phyloP scores from a whole-genome alignment of 1,140 invertebrate genomes.

The Atta colombica region DNA sequence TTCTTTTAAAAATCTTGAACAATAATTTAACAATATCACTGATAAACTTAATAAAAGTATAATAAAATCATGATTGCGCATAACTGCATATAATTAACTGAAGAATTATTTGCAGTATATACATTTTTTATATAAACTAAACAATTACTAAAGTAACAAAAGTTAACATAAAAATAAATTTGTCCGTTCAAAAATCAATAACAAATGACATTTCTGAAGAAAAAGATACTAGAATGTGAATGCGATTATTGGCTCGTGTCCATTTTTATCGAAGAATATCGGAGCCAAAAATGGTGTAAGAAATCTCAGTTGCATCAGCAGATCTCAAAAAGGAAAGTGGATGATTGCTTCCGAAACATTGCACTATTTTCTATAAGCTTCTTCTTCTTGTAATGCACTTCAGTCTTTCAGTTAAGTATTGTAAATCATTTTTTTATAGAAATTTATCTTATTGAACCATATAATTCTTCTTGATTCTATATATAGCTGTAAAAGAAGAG shows the following conservation, averaged over 20 bases:
- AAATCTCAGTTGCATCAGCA: slow-evolving; percentile 64
- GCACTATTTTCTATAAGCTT: slow-evolving; percentile 63
- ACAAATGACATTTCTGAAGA: neutral
- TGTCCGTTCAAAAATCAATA: neutral
- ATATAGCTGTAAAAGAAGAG: neutral
- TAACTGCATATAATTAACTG: neutral
- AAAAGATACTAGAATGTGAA: slow-evolving; percentile 19
- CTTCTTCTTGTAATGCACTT: slow-evolving; percentile 26
- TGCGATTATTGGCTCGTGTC: slow-evolving; percentile 68
- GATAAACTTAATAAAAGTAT: neutral
- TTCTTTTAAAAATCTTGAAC: neutral
- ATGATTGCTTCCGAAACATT: slow-evolving; percentile 76
- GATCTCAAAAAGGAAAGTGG: slow-evolving; percentile 64
- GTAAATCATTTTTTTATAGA: neutral
- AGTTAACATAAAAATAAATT: slow-evolving; percentile 11
- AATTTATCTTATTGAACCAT: neutral
- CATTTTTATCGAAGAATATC: slow-evolving; percentile 63
- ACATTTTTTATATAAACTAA: neutral
- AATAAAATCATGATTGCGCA: neutral
- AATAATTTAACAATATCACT: neutral
- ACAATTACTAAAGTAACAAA: neutral
- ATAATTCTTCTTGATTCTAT: neutral
- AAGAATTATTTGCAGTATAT: neutral
- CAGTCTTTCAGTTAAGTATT: neutral
- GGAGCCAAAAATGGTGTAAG: slow-evolving; percentile 57